Conservation (phyloP, 1,140 invertebrate species). For the Hylaeus anthracinus region DNA sequence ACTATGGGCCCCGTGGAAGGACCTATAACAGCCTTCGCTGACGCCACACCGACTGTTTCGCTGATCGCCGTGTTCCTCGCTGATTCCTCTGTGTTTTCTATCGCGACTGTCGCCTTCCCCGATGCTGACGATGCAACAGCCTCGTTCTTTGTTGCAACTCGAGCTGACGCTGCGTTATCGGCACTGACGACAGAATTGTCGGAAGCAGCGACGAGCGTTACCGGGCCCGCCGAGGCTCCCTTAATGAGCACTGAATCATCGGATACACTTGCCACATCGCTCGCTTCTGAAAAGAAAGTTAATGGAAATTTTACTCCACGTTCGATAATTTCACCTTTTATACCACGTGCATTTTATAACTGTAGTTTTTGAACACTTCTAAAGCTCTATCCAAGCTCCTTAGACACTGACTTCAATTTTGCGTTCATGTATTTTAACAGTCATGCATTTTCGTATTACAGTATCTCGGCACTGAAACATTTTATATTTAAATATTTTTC, state of each 20-base stretch:
- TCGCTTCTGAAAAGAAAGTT: neutral
- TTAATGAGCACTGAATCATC: constrained; percentile 32
- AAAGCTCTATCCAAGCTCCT: too few relatives aligned
- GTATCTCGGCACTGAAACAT: too few relatives aligned
- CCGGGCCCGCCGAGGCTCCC: constrained; percentile 23
- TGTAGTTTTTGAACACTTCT: too few relatives aligned
- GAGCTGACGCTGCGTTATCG: constrained; percentile 20
- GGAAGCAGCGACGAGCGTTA: constrained; percentile 28
- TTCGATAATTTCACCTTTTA: too few relatives aligned
- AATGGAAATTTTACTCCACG: neutral
- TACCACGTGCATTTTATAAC: too few relatives aligned
- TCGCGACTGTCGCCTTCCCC: constrained; percentile 4
- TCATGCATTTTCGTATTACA: too few relatives aligned
- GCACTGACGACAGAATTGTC: constrained; percentile 1
- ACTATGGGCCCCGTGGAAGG: constrained; percentile 41
- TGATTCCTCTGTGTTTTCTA: constrained; percentile 34
- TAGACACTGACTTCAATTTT: too few relatives aligned
- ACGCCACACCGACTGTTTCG: constrained; percentile 19
- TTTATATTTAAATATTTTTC: too few relatives aligned
- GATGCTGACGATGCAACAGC: constrained; percentile 25
- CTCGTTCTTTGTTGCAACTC: constrained; percentile 7
- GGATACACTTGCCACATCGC: neutral
- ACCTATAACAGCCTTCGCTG: constrained; percentile 39
- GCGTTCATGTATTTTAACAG: too few relatives aligned
- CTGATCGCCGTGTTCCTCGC: constrained; percentile 25